A percentile compares a stretch with the other conserved stretches of the same genome.
Evolutionary conservation across 2,888 invertebrate genomes (phyloP).

Genomic region (Luffia ferchaultella): DNA sequence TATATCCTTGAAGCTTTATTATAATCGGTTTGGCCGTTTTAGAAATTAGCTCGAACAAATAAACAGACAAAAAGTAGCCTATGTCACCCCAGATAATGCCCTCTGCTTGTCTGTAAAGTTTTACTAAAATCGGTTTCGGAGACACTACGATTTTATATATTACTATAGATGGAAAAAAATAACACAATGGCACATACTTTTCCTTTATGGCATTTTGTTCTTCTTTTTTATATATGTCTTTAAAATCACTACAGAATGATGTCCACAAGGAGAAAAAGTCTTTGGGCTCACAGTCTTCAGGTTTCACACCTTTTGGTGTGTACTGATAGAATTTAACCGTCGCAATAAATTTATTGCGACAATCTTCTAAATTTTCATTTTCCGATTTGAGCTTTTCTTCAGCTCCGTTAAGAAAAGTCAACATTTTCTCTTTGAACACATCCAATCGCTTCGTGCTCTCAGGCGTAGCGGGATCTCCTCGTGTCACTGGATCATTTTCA

Average conservation of each 20-base stretch:
- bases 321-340: conserved; percentile 90
- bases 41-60: too few relatives aligned
- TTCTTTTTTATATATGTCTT: conserved; percentile 94
- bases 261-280: conserved; percentile 93
- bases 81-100: too few relatives aligned
- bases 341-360: conserved; percentile 76
- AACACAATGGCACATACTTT: conserved; percentile 64
- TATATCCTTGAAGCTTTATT: too few relatives aligned
- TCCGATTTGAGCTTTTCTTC: conserved; percentile 79
- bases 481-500: conserved; percentile 30
- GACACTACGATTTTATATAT: too few relatives aligned
- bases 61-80: too few relatives aligned
- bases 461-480: conserved; percentile 62
- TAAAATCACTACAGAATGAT: conserved; percentile 91
- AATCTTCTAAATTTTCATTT: conserved; percentile 81
- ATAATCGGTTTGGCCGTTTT: too few relatives aligned
- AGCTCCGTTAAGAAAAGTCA: conserved; percentile 78
- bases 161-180: too few relatives aligned
- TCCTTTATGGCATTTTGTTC: conserved; percentile 84
- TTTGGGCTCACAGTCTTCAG: conserved; percentile 80
- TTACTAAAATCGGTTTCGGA: too few relatives aligned
- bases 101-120: too few relatives aligned
- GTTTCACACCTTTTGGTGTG: conserved; percentile 77
- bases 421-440: conserved; percentile 86
- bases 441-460: conserved; percentile 36